Conservation (phyloP, 2,797 vertebrate species). For the Heteromormyrus szaboi region DNA sequence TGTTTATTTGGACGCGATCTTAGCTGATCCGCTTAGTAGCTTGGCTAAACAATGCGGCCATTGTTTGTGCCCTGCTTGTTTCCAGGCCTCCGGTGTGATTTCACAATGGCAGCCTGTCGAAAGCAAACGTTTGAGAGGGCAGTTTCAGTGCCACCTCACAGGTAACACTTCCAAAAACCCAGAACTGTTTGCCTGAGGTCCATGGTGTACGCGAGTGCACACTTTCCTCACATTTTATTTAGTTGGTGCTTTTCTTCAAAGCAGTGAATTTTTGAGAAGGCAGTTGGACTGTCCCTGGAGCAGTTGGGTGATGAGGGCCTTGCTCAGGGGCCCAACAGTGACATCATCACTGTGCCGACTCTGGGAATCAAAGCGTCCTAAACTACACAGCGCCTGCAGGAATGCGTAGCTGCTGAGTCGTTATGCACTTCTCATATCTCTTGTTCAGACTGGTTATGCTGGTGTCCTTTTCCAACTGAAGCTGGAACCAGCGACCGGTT, state of each 20-base stretch:
- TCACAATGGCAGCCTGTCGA: slow-evolving; percentile 17
- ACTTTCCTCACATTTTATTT: not conserved
- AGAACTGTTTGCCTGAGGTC: not conserved
- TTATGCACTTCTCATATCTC: not conserved
- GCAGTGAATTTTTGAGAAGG: not conserved
- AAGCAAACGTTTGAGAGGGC: slow-evolving; percentile 23
- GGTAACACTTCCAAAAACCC: not conserved
- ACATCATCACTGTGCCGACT: not conserved
- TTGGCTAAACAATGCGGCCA: slow-evolving; percentile 24
- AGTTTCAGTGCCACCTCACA: not conserved
- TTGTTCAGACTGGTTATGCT: not conserved
- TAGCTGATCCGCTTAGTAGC: slow-evolving; percentile 21
- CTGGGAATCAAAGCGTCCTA: not conserved
- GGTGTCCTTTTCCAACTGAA: not conserved
- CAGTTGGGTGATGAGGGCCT: not conserved
- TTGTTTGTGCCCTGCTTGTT: slow-evolving; percentile 24
- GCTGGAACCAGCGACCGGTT: not conserved
- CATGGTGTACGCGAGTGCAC: not conserved
- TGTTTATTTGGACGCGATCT: slow-evolving; percentile 32
- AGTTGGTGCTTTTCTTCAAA: not conserved
- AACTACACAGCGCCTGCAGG: not conserved
- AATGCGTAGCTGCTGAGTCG: not conserved
- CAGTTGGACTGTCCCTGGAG: not conserved
- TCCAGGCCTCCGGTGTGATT: slow-evolving; percentile 15
- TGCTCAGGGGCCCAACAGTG: not conserved